Evolutionary conservation across 2,797 vertebrate species (phyloP).

Genomic region (Meda fulgida): DNA sequence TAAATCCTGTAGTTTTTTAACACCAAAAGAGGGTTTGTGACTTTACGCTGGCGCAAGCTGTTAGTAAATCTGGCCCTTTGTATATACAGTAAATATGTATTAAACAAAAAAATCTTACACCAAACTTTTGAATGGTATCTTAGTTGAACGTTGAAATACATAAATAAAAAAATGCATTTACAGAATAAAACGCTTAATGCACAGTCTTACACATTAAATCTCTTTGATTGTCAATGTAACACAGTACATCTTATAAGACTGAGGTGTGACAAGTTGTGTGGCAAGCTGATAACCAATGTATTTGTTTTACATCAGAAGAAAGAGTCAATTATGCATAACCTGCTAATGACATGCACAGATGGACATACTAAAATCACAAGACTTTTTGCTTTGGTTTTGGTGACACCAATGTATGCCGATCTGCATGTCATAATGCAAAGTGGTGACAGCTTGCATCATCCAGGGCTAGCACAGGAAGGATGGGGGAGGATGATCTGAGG

Average conservation of each 20-base stretch:
- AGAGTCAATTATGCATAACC: not conserved
- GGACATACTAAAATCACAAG: not conserved
- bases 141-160: no score
- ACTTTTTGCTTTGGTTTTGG: slow-evolving; percentile 1
- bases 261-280: not conserved
- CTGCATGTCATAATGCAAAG: slow-evolving; percentile 35
- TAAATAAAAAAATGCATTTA: not conserved
- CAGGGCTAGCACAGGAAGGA: slow-evolving; percentile 15
- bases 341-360: not conserved
- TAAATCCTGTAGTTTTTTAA: no score
- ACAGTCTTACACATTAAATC: not conserved
- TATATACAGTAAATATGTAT: no score
- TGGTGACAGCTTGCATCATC: slow-evolving; percentile 29
- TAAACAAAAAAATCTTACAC: no score
- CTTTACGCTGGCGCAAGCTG: no score
- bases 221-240: not conserved
- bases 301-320: not conserved
- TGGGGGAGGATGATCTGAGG: slow-evolving; percentile 45
- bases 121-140: no score
- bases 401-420: slow-evolving; percentile 24
- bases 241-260: not conserved
- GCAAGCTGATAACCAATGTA: not conserved
- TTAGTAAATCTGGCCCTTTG: no score
- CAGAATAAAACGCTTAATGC: not conserved
- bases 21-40: no score